These are phyloP conservation scores for Morpho achilles DNA, from an alignment of 2,888 invertebrate species.

Conservation along the genomic window DNA sequence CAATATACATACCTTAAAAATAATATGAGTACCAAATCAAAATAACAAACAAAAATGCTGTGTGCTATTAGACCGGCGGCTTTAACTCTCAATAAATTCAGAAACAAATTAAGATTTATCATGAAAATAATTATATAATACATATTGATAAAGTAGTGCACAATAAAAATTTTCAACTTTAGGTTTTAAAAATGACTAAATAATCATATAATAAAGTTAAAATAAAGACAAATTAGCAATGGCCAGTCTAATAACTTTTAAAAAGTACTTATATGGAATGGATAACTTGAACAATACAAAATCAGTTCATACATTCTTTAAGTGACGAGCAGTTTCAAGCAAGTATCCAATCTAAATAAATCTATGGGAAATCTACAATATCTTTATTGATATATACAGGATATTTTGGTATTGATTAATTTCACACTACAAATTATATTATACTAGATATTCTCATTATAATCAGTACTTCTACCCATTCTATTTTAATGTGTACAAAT, in stretches of 20 bases:
- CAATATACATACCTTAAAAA: conserved; percentile 61
- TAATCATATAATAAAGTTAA: too few species aligned
- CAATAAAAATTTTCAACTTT: neutral
- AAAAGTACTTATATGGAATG: conserved; percentile 39
- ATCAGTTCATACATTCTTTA: conserved; percentile 17
- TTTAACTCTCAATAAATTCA: conserved; percentile 10
- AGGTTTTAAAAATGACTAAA: too few species aligned
- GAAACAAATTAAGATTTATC: neutral
- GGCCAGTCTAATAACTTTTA: conserved; percentile 22
- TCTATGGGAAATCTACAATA: conserved; percentile 21
- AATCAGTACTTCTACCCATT: conserved; percentile 9
- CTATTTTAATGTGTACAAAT: conserved; percentile 15
- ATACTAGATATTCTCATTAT: conserved; percentile 9
- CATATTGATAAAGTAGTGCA: conserved; percentile 35
- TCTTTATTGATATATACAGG: conserved; percentile 22
- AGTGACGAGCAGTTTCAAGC: conserved; percentile 18
- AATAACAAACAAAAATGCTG: conserved; percentile 38
- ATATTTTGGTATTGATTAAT: conserved; percentile 21
- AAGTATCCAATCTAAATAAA: conserved; percentile 22
- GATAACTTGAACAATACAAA: conserved; percentile 19
- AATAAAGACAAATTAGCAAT: neutral
- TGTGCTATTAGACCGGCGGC: conserved; percentile 38
- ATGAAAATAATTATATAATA: neutral
- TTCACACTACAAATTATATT: conserved; percentile 20
- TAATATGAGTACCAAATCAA: conserved; percentile 62